Evolutionary conservation across 2,888 invertebrate genomes (phyloP), one percentile per base, ranked within the genome.

Genomic region (Dioctria linearis): DNA sequence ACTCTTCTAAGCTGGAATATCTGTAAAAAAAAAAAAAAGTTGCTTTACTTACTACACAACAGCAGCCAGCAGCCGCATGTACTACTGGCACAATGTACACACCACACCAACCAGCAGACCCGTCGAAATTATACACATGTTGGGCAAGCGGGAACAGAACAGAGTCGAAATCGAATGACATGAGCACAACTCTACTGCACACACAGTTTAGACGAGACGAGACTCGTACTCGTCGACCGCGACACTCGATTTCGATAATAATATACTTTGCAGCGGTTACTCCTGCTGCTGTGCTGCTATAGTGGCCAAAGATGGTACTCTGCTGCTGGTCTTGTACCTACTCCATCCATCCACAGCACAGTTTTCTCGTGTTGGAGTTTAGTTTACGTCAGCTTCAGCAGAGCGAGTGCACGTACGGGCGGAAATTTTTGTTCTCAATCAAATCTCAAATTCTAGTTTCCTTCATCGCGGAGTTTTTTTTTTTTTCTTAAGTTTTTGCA

Each of bases 381-480:
- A 61, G 76, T 80, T 78, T 66, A 76, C 66, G 80, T 69, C 73
- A 57, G 78, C 65, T 76, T 51, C 78, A 63, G 25, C 25, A 25
- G 61, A 59, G 71, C 67, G 80, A 78, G 78, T 69, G 69, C 13
- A 65, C 39, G 65, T 54, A 43, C 40, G n/a, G 71, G 11, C 37
- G 73, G 73, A 63, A 13, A 9, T 75, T 57, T 40, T 73, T 59
- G 73, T 57, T 6, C 25, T 25, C 25, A 25, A 25, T 25, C 25
- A 25, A 25, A 25, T 25, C 25, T 25, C 25, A 42, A 59, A 42
- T 75, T 57, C 9, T 63, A 49, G 39, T 59, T 59, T 57, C 54
- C 40, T 75, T 75, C 59, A 69, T 51, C 67, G 49, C 67, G 49
- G 69, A 54, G 39, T 69, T 25, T 25, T 25, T 25, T 25, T 25